phyloP scores from a whole-genome alignment of 2,888 invertebrate genomes.

The Oxystoma pomonae region DNA sequence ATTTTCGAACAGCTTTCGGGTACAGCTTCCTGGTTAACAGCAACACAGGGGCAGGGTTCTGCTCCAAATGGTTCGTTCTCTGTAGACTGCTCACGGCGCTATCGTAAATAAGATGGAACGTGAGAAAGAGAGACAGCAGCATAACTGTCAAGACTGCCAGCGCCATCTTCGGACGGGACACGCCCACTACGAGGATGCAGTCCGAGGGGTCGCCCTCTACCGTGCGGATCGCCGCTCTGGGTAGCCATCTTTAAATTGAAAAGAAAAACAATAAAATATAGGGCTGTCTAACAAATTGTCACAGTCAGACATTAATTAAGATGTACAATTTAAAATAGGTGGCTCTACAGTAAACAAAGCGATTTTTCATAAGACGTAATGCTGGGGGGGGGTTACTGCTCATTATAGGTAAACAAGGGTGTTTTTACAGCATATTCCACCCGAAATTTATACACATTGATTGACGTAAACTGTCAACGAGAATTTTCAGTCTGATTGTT shows the following conservation, averaged over 20 bases:
- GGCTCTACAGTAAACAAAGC: too few species aligned
- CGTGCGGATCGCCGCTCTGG: constrained; percentile 76
- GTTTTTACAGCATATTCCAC: too few species aligned
- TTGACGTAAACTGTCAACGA: too few species aligned
- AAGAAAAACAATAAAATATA: too few species aligned
- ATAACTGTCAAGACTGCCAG: constrained; percentile 75
- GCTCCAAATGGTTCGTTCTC: constrained; percentile 42
- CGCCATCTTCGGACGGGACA: constrained; percentile 80
- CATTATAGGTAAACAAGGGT: too few species aligned
- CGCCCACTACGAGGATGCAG: constrained; percentile 79
- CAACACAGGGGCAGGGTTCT: constrained; percentile 40
- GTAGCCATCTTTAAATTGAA: constrained; percentile 67
- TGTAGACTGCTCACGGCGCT: constrained; percentile 79
- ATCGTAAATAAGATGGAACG: constrained; percentile 81
- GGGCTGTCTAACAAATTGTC: too few species aligned
- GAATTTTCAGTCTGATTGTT: too few species aligned
- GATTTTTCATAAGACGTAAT: too few species aligned
- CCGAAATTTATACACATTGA: too few species aligned
- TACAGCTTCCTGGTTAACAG: constrained; percentile 45
- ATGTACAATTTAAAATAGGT: too few species aligned
- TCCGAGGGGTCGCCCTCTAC: constrained; percentile 80
- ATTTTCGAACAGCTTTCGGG: constrained; percentile 59
- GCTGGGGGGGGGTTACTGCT: too few species aligned
- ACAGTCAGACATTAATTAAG: too few species aligned
- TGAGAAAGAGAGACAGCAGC: constrained; percentile 76